Evolutionary conservation across 2,113 vertebrate genomes (phyloP).

Genomic region (Callochromis pleurospilus): DNA sequence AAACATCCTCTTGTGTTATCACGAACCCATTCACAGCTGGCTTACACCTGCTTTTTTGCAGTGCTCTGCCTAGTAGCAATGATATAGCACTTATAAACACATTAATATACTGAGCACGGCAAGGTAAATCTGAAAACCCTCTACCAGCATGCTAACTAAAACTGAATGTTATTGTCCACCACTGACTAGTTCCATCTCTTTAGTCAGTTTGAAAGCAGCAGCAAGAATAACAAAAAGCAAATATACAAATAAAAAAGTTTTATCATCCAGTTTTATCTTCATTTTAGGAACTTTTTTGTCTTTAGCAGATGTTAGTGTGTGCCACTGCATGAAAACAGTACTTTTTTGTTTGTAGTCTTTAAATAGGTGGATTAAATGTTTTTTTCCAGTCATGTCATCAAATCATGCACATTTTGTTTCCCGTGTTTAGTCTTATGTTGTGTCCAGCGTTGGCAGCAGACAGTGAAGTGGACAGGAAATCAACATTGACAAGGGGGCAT

Average conservation of each 20-base stretch:
- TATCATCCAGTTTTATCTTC: neutral
- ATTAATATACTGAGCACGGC: neutral
- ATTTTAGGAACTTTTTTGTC: neutral
- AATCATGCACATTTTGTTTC: neutral
- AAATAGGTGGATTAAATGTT: neutral
- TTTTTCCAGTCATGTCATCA: neutral
- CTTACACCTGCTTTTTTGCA: slow-evolving; percentile 36
- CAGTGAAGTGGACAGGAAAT: neutral
- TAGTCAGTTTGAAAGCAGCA: neutral
- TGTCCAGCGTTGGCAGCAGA: neutral
- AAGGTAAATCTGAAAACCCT: neutral
- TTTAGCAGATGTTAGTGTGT: neutral
- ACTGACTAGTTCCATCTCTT: neutral
- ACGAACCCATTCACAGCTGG: slow-evolving; percentile 44
- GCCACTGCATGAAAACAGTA: neutral
- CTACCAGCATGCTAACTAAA: neutral
- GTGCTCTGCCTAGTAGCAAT: neutral
- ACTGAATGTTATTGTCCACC: neutral
- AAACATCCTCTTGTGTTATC: slow-evolving; percentile 34
- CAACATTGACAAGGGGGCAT: neutral
- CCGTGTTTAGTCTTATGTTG: neutral
- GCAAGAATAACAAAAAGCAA: neutral
- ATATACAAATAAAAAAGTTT: neutral
- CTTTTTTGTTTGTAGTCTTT: neutral
- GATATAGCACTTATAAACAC: neutral